Evolutionary conservation across 2,797 vertebrate species (phyloP).

Genomic region (Leptatherina wallacei): DNA sequence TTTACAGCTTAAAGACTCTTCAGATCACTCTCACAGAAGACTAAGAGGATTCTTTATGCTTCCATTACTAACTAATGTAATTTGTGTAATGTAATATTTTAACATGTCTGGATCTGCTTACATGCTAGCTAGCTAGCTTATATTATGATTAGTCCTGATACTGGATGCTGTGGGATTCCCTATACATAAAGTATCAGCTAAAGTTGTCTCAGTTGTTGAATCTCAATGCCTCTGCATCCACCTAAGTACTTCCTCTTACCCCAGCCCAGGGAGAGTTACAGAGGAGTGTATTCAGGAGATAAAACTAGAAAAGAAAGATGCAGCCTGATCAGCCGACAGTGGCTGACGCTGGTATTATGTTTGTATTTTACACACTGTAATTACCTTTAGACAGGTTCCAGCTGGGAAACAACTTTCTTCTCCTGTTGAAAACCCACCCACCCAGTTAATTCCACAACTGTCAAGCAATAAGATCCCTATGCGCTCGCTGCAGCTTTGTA

Average conservation of each 20-base stretch:
- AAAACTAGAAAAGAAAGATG: conserved; percentile 17
- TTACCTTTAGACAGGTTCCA: conserved; percentile 38
- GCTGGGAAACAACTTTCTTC: conserved; percentile 39
- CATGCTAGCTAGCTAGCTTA: conserved; percentile 62
- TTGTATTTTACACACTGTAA: conserved; percentile 42
- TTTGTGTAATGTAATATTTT: conserved; percentile 76
- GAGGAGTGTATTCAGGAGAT: conserved; percentile 18
- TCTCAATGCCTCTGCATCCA: conserved; percentile 27
- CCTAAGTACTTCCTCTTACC: conserved; percentile 11
- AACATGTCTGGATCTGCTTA: conserved; percentile 66
- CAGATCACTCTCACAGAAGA: conserved; percentile 64
- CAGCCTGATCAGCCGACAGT: conserved; percentile 15
- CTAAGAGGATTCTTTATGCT: conserved; percentile 71
- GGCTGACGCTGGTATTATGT: conserved; percentile 31
- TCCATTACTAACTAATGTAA: conserved; percentile 76
- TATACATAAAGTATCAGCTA: conserved; percentile 47
- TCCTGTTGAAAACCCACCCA: conserved; percentile 34
- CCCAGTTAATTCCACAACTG: conserved; percentile 46
- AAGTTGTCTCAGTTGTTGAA: conserved; percentile 44
- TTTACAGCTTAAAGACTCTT: conserved; percentile 66
- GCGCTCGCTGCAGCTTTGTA: conserved; percentile 15
- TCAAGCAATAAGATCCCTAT: conserved; percentile 30
- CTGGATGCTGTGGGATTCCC: conserved; percentile 71
- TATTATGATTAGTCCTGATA: conserved; percentile 67
- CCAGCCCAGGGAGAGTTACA: conserved; percentile 9